A percentile compares a stretch with the other conserved stretches of the same genome.
Evolutionary conservation across 1,140 invertebrate genomes (phyloP).

Genomic region (Camponotus vicinus): DNA sequence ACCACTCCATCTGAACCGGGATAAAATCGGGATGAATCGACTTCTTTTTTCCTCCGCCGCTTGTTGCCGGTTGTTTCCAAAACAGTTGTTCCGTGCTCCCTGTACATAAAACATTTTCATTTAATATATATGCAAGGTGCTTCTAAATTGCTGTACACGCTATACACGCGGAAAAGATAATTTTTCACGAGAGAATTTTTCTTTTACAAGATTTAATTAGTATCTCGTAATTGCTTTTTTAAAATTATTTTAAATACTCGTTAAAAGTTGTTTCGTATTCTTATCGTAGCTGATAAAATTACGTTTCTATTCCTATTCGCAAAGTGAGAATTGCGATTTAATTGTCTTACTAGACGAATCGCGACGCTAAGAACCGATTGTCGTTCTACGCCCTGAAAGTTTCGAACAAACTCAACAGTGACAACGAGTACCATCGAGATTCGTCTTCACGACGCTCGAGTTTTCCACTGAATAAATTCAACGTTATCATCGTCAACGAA

Average conservation of each 20-base stretch:
- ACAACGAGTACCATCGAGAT: slow-evolving; percentile 51
- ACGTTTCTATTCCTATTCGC: not conserved
- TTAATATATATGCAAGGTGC: not conserved
- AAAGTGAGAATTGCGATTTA: slow-evolving; percentile 18
- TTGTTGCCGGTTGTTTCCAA: not conserved
- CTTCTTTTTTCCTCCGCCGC: slow-evolving; percentile 19
- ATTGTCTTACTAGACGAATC: not conserved
- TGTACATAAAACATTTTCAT: not conserved
- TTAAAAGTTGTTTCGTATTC: not conserved
- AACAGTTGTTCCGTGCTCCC: not conserved
- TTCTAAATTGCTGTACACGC: not conserved
- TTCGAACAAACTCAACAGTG: slow-evolving; percentile 52
- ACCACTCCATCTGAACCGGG: slow-evolving; percentile 32
- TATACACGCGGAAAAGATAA: not conserved
- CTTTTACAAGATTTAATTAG: slow-evolving; percentile 6
- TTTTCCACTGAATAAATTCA: slow-evolving; percentile 76
- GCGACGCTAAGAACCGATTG: slow-evolving; percentile 30
- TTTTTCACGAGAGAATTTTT: not conserved
- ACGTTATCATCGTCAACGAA: slow-evolving; percentile 66
- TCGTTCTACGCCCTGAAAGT: not conserved
- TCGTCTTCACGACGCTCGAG: slow-evolving; percentile 62
- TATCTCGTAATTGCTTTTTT: not conserved
- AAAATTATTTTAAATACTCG: not conserved
- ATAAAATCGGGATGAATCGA: slow-evolving; percentile 60
- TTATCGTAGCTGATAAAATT: slow-evolving; percentile 15